Evolutionary conservation across 2,888 invertebrate species (phyloP).

Genomic region (Limnephilus rhombicus): DNA sequence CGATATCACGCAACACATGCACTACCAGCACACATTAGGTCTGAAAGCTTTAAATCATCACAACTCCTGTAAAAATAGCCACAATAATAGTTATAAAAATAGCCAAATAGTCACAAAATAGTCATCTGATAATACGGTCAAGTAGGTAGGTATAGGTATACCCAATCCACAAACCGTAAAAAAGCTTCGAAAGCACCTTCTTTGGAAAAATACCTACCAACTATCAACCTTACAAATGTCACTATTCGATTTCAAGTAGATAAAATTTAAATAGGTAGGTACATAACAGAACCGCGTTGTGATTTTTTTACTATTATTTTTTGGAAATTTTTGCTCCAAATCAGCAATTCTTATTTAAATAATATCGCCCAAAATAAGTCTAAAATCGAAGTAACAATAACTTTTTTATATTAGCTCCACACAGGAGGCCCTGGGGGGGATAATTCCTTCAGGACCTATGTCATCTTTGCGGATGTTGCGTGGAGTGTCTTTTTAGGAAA

Average conservation of each 20-base stretch:
- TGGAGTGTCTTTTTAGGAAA: no score
- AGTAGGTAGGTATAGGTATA: no score
- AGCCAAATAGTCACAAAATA: background rate
- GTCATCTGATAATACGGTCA: background rate
- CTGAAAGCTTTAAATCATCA: background rate
- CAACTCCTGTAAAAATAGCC: background rate
- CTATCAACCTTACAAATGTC: background rate
- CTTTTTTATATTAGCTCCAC: no score
- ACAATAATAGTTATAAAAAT: no score
- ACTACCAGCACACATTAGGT: background rate
- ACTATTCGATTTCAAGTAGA: background rate
- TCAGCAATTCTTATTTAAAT: background rate
- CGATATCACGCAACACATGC: slow-evolving; percentile 27
- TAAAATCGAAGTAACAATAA: background rate
- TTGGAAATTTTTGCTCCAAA: no score
- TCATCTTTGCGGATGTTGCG: no score
- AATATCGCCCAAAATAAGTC: background rate
- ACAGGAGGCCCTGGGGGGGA: no score
- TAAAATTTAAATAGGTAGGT: background rate
- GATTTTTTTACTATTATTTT: no score
- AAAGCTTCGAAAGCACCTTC: background rate
- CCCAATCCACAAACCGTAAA: background rate
- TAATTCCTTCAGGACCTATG: no score
- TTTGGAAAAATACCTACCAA: background rate
- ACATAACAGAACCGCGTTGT: background rate